These are phyloP conservation scores for Willisornis vidua DNA, from an alignment of 2,113 vertebrate species.

Conservation along the genomic window DNA sequence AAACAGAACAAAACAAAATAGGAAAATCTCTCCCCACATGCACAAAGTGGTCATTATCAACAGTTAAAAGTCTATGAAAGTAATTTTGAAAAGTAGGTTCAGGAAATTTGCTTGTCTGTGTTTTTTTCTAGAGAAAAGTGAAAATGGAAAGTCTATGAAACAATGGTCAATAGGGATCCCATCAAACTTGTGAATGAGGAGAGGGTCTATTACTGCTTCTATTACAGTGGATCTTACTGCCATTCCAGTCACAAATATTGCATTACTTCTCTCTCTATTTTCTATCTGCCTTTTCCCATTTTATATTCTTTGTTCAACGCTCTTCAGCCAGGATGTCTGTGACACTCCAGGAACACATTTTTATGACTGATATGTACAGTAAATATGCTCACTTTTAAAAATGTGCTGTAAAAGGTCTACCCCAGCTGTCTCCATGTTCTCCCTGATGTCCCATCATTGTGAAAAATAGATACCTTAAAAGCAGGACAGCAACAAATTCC, in stretches of 20 bases:
- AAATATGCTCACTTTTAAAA: background rate
- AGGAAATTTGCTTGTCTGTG: background rate
- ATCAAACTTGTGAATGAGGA: background rate
- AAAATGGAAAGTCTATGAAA: background rate
- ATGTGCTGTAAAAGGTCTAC: background rate
- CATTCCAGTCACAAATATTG: background rate
- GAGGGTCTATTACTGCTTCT: background rate
- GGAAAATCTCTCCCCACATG: background rate
- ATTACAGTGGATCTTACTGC: background rate
- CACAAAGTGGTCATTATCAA: accelerated
- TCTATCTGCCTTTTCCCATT: background rate
- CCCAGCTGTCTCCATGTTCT: background rate
- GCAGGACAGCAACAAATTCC: background rate
- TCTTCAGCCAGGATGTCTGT: background rate
- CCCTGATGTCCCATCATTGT: background rate
- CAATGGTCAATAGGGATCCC: accelerated
- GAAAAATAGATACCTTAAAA: slow-evolving; percentile 34
- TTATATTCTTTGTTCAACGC: background rate
- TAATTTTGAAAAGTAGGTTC: background rate
- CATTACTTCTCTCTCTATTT: background rate
- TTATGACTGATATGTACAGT: background rate
- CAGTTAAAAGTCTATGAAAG: background rate
- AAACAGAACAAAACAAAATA: background rate
- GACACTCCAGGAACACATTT: background rate
- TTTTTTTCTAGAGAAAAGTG: background rate